These are phyloP conservation scores for Zophobas morio DNA, from an alignment of 1,140 invertebrate species.

Conservation along the genomic window DNA sequence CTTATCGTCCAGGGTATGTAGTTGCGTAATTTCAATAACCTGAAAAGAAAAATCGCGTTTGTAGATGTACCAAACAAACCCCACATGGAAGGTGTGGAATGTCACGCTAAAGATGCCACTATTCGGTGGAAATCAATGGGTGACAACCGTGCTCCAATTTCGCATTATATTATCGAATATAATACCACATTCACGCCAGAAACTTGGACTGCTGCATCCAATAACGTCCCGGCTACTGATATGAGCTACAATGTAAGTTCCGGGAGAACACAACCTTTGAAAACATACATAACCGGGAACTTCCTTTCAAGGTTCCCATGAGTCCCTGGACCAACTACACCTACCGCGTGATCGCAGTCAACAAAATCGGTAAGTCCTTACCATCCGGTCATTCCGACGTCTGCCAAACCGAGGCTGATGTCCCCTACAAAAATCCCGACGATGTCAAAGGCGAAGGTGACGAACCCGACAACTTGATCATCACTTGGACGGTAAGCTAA, in stretches of 20 bases:
- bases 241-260: constrained; percentile 75
- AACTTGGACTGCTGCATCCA: constrained; percentile 86
- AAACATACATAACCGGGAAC: too few relatives aligned
- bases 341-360: constrained; percentile 93
- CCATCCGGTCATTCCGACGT: constrained; percentile 86
- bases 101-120: constrained; percentile 79
- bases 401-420: constrained; percentile 90
- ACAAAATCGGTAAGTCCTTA: constrained; percentile 92
- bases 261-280: background rate
- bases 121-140: constrained; percentile 90
- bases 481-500: constrained; percentile 84
- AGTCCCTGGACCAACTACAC: constrained; percentile 97
- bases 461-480: constrained; percentile 90
- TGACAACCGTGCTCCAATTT: constrained; percentile 95
- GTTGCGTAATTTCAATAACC: constrained; percentile 60
- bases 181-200: constrained; percentile 96
- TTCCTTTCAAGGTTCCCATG: constrained; percentile 74
- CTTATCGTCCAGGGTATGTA: constrained; percentile 87
- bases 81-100: constrained; percentile 76
- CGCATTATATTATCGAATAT: constrained; percentile 92
- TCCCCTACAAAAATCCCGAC: constrained; percentile 95
- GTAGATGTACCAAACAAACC: constrained; percentile 94
- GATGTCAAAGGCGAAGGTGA: constrained; percentile 94
- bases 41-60: constrained; percentile 25
- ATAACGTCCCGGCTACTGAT: constrained; percentile 85